Evolutionary conservation across 2,888 invertebrate genomes (phyloP).

Genomic region (Periphyllus acericola): DNA sequence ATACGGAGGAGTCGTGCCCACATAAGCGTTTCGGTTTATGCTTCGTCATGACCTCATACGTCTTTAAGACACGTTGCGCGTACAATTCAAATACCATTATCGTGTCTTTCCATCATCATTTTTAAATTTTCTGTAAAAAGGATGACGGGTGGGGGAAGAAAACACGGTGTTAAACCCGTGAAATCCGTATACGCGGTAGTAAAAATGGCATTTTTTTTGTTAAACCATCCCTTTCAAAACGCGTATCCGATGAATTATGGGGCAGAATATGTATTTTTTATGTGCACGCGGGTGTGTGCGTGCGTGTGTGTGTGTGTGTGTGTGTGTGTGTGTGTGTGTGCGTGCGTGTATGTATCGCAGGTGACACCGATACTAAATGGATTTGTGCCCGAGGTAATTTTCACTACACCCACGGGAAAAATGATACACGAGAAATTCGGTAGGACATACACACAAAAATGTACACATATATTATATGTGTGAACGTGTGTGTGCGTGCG

Average conservation of each 20-base stretch:
- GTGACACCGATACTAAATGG: slow-evolving; percentile 62
- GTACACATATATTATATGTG: background rate
- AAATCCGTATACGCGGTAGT: slow-evolving; percentile 50
- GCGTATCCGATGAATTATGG: slow-evolving; percentile 60
- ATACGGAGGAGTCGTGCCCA: slow-evolving; percentile 56
- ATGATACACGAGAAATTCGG: slow-evolving; percentile 54
- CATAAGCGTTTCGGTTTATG: slow-evolving; percentile 62
- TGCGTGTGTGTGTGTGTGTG: background rate
- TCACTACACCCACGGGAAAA: slow-evolving; percentile 55
- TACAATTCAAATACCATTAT: slow-evolving; percentile 62
- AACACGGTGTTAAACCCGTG: slow-evolving; percentile 52
- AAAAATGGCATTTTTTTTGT: slow-evolving; percentile 46
- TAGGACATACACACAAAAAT: background rate
- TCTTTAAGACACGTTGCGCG: slow-evolving; percentile 59
- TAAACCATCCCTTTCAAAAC: slow-evolving; percentile 59
- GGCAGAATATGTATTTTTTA: slow-evolving; percentile 33
- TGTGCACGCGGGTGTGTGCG: background rate
- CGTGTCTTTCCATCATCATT: slow-evolving; percentile 61
- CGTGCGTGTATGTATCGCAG: slow-evolving; percentile 33
- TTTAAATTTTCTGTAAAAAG: slow-evolving; percentile 60
- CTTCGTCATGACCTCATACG: slow-evolving; percentile 60
- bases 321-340: no score
- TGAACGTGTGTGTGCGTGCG: background rate
- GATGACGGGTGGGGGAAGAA: slow-evolving; percentile 1
- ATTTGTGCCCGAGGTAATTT: slow-evolving; percentile 59